Percentiles rank a stretch among this genome's conserved stretches.
These are phyloP conservation scores for Atrina japonica DNA, from an alignment of 2,888 invertebrate species.

Conservation along the genomic window DNA sequence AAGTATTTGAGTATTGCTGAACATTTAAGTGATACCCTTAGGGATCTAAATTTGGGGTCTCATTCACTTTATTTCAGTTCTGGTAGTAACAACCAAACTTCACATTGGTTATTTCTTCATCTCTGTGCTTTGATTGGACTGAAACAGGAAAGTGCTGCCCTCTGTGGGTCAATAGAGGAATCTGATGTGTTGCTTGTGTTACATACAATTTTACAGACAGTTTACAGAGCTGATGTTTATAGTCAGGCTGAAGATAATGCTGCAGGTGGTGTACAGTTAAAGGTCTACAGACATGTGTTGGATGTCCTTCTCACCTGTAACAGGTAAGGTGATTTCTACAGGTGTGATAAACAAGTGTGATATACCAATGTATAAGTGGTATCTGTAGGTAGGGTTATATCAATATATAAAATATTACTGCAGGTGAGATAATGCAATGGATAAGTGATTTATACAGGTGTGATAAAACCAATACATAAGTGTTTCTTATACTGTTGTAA, in stretches of 20 bases:
- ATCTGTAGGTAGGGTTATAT: too few relatives aligned
- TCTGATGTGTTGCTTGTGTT: conserved; percentile 28
- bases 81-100: conserved; percentile 24
- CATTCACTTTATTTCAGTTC: background rate
- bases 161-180: conserved; percentile 27
- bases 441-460: too few relatives aligned
- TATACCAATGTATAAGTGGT: too few relatives aligned
- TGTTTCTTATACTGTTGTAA: too few relatives aligned
- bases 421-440: too few relatives aligned
- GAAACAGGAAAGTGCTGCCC: conserved; percentile 27
- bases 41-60: too few relatives aligned
- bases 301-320: conserved; percentile 40
- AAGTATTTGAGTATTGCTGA: too few relatives aligned
- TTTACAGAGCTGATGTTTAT: conserved; percentile 51
- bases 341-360: background rate
- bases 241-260: conserved; percentile 50
- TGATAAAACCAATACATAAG: too few relatives aligned
- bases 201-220: conserved; percentile 40
- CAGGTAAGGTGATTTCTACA: conserved; percentile 15
- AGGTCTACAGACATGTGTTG: conserved; percentile 54
- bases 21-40: too few relatives aligned
- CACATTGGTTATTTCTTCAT: conserved; percentile 45
- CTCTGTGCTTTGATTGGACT: conserved; percentile 54
- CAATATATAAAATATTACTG: too few relatives aligned
- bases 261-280: conserved; percentile 44